phyloP scores from a whole-genome alignment of 1,140 invertebrate species.

The Halesus radiatus region DNA sequence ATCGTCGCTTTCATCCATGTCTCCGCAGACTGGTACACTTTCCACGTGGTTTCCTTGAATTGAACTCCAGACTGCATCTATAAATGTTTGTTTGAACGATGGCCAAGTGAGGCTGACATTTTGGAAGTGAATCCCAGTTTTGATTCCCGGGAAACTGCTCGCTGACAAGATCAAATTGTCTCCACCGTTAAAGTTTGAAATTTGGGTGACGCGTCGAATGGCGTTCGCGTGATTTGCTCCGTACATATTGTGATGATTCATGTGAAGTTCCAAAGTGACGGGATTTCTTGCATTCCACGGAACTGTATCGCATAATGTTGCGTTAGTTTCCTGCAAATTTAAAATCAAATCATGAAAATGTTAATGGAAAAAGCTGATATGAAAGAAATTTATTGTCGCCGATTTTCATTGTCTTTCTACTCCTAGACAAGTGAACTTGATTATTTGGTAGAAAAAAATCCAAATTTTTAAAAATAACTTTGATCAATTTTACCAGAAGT shows the following conservation, averaged over 20 bases:
- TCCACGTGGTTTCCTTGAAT: slow-evolving; percentile 56
- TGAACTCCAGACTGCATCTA: slow-evolving; percentile 59
- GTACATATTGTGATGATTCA: slow-evolving; percentile 49
- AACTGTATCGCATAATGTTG: slow-evolving; percentile 46
- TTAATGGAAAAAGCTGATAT: too few relatives aligned
- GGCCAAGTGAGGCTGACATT: slow-evolving; percentile 57
- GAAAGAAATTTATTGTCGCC: too few relatives aligned
- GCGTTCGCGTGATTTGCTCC: slow-evolving; percentile 43
- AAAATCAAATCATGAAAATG: too few relatives aligned
- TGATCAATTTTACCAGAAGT: too few relatives aligned
- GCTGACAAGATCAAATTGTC: slow-evolving; percentile 46
- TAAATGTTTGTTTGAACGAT: slow-evolving; percentile 57
- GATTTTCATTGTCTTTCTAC: too few relatives aligned
- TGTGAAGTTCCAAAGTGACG: slow-evolving; percentile 6
- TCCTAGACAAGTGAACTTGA: too few relatives aligned
- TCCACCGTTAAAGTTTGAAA: neutral
- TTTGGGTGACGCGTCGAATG: slow-evolving; percentile 1
- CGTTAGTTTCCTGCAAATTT: slow-evolving; percentile 50
- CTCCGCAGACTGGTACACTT: slow-evolving; percentile 55
- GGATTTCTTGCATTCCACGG: slow-evolving; percentile 48
- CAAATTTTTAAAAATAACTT: too few relatives aligned
- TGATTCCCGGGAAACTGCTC: slow-evolving; percentile 31
- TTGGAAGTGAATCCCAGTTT: slow-evolving; percentile 44
- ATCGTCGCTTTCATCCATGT: slow-evolving; percentile 5
- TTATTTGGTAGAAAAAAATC: too few relatives aligned